A percentile compares a stretch with the other conserved stretches of the same genome.
phyloP scores from a whole-genome alignment of 2,113 vertebrate genomes.

The Zosterops borbonicus region DNA sequence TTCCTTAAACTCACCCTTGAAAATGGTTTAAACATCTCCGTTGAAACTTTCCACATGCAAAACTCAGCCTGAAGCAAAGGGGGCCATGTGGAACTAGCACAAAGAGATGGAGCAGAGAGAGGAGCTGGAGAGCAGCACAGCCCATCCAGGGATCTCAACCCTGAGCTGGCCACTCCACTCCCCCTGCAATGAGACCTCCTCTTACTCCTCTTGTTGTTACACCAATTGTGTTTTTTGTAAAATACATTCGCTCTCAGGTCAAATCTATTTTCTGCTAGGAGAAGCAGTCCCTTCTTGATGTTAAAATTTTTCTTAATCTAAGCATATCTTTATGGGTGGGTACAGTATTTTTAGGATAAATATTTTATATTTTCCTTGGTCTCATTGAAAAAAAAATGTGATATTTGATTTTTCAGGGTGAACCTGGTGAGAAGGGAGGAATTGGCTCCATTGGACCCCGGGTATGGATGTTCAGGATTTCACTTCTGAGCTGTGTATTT shows the following conservation, averaged over 20 bases:
- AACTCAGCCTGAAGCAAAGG: constrained; percentile 23
- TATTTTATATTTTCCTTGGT: neutral
- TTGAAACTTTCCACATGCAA: neutral
- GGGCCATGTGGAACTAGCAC: neutral
- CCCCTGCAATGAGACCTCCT: accelerated
- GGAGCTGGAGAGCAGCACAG: neutral
- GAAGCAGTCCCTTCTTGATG: neutral
- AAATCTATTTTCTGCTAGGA: neutral
- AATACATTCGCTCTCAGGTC: neutral
- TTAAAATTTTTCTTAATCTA: neutral
- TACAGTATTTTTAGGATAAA: neutral
- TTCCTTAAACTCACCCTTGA: neutral
- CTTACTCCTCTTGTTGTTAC: neutral
- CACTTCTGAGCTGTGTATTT: neutral
- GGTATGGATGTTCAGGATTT: constrained; percentile 56
- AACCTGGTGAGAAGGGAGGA: constrained; percentile 81
- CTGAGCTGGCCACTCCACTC: accelerated
- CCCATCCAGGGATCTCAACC: neutral
- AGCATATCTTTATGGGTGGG: neutral
- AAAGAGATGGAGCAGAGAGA: neutral
- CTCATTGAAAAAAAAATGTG: neutral
- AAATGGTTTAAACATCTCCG: neutral
- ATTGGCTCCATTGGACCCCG: constrained; percentile 69
- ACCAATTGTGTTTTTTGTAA: accelerated
- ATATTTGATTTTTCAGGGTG: constrained; percentile 78